Evolutionary conservation across 1,140 invertebrate genomes (phyloP), one percentile per base, ranked within the genome.

Genomic region (Lordiphosa mommai): DNA sequence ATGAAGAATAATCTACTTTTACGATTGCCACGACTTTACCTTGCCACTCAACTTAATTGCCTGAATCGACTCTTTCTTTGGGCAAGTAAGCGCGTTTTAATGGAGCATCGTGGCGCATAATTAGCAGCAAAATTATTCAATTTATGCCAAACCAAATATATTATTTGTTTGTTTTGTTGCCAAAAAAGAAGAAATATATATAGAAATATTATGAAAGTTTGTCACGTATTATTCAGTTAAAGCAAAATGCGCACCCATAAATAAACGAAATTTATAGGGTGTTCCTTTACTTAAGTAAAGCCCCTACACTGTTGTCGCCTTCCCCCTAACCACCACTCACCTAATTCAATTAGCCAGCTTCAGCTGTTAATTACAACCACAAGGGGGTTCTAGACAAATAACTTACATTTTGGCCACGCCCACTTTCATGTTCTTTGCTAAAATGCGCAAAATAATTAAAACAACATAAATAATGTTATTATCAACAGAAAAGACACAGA

Each of bases 371-470:
- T 82, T 74, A 80, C 68, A 74, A 68, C 71, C 38, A 57, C 65
- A 68, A 46, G 14, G 34, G 23, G 14, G 34, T 10, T 4, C 60
- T 33, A 9, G 12, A 53, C 48, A 65, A 51, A 14, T 43, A 38
- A 40, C 30, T 47, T 29, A 30, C 34, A 47, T 32, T 23, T 5
- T 9, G 20, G 40, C 34, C 66, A 70, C 51, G 60, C 59, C 56
- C 48, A 34, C 56, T 66, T 40, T 60, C 44, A 65, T 65, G 52
- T 53, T 53, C 53, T 71, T 65, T 58, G 44, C 40, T 57, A 41
- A 76, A 65, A 58, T 70, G 71, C 65, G 65, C 72, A 61, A 84
- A 84, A 84, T 84, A 84, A 84, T 85, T 84, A 84, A 84, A 84
- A 84, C 64, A 77, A 70, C 67, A 70, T 69, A 70, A 70, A 70